Evolutionary conservation across 2,113 vertebrate species (phyloP), one percentile per base, ranked within the genome.

Genomic region (Cromileptes altivelis): DNA sequence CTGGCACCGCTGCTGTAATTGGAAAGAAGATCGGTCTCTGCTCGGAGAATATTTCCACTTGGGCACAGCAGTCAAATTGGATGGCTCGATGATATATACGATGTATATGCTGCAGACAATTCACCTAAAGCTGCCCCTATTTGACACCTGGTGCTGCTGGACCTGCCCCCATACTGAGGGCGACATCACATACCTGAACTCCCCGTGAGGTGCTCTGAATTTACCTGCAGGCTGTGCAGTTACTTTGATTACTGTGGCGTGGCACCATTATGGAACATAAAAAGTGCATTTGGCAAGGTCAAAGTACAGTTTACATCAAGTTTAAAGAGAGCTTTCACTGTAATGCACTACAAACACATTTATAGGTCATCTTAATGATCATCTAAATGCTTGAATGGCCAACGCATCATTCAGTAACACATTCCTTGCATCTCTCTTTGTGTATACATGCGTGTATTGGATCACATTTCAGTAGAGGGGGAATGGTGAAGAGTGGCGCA

Each of bases 1-100:
- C 75, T 69, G 17, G 30, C 77, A 61, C 87, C 2, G 56, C 57
- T 42, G 81, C 67, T 73, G 73, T 90, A 91, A 92, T 90, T 89
- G 90, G 84, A 81, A 78, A 86, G 74, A 78, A 91, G 73, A 90
- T 62, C 47, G 77, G 65, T 62, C 70, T 57, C 69, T 33, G 70
- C 64, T 77, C 62, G 27, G 81, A 78, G 80, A 84, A 78, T 61
- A 81, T 75, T 73, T 73, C 74, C 76, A 80, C 73, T 56, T 65
- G 80, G 61, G 88, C 65, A 67, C 9, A 19, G 71, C 84, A 68
- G 60, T 62, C 78, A 71, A 85, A 92, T 78, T 45, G 5, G 65
- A 82, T 64, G 70, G 77, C 58, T 82, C 74, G 65, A 55, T 40
- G 86, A 84, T 71, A 80, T n/a, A 74, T 49, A 60, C 42, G 2